A percentile compares a stretch with the other conserved stretches of the same genome.
These are phyloP conservation scores for Acanthacorydalis orientalis DNA, from an alignment of 2,888 invertebrate species.

Conservation along the genomic window DNA sequence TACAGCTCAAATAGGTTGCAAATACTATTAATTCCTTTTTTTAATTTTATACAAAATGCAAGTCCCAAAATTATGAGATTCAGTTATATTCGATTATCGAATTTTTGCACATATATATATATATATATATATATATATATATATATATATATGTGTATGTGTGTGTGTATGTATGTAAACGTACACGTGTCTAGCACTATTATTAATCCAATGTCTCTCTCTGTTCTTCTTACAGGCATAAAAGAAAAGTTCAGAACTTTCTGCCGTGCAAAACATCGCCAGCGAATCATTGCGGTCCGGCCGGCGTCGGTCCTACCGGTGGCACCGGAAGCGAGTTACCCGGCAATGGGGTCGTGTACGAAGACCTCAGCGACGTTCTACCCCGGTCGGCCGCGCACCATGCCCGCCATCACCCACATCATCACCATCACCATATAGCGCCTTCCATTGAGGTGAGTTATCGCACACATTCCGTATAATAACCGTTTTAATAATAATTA, in stretches of 20 bases:
- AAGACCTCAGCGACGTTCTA: constrained; percentile 56
- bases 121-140: not conserved
- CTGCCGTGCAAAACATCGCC: constrained; percentile 66
- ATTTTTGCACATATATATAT: too few species aligned
- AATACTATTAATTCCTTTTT: too few species aligned
- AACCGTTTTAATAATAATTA: too few species aligned
- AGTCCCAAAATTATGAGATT: too few species aligned
- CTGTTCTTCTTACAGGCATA: constrained; percentile 47
- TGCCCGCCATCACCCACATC: constrained; percentile 18
- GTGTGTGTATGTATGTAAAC: not conserved
- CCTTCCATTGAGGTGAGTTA: constrained; percentile 30
- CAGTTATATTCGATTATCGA: too few species aligned
- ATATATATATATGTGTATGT: not conserved
- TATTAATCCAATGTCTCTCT: constrained; percentile 5
- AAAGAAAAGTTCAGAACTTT: constrained; percentile 72
- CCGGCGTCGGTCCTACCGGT: constrained; percentile 34
- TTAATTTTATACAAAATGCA: too few species aligned
- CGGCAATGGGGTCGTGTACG: constrained; percentile 50
- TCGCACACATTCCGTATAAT: too few species aligned
- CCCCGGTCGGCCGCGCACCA: constrained; percentile 26
- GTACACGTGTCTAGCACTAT: not conserved
- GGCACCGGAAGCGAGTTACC: constrained; percentile 26
- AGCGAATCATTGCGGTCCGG: constrained; percentile 28
- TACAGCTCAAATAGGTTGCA: too few species aligned
- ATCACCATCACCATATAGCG: constrained; percentile 17